Evolutionary conservation across 2,797 vertebrate genomes (phyloP).

Genomic region (Oceanodroma leucorhoa): DNA sequence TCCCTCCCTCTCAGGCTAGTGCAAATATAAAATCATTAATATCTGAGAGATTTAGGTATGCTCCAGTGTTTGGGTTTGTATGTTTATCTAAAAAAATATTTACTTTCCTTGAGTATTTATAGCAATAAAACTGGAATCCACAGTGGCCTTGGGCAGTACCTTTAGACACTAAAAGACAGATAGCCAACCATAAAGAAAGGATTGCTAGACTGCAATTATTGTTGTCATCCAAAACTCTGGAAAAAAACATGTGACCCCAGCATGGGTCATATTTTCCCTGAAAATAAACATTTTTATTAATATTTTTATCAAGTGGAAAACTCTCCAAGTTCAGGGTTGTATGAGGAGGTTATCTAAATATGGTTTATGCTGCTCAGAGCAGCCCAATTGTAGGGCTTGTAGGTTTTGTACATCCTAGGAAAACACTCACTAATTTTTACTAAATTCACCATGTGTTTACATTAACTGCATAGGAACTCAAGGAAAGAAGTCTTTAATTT

Average conservation of each 20-base stretch:
- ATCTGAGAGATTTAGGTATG: background rate
- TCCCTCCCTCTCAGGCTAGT: background rate
- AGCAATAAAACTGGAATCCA: background rate
- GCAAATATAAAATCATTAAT: background rate
- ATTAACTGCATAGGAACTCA: background rate
- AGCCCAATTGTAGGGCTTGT: background rate
- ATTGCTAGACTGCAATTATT: background rate
- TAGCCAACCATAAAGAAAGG: background rate
- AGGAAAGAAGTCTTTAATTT: background rate
- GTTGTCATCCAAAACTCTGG: background rate
- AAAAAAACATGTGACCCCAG: background rate
- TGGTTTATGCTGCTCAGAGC: background rate
- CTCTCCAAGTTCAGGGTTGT: background rate
- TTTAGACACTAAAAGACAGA: background rate
- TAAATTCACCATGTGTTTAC: background rate
- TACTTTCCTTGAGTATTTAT: background rate
- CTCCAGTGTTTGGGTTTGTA: background rate
- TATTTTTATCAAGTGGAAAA: background rate
- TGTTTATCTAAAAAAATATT: background rate
- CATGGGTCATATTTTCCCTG: background rate
- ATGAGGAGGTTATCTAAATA: background rate
- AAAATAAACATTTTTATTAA: background rate
- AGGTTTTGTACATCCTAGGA: background rate
- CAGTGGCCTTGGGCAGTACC: background rate
- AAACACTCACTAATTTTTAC: background rate